Percentiles rank a stretch among this genome's conserved stretches.
Evolutionary conservation across 2,888 invertebrate genomes (phyloP).

Genomic region (Octonoba sinensis): DNA sequence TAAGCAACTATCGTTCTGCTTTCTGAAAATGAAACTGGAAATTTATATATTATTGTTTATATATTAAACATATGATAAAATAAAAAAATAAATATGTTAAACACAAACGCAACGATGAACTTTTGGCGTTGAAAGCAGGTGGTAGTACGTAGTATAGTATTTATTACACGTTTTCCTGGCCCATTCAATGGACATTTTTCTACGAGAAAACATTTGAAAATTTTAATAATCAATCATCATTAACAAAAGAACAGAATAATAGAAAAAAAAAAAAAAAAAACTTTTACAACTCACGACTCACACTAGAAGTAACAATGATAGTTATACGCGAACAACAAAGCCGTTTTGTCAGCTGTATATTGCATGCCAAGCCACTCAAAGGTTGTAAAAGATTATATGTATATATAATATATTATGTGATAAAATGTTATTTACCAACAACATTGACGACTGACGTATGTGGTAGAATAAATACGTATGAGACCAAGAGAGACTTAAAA

Average conservation of each 20-base stretch:
- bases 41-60: too few species aligned
- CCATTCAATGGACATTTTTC: conserved; percentile 59
- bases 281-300: conserved; percentile 56
- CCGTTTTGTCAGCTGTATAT: conserved; percentile 56
- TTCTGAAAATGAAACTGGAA: too few species aligned
- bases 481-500: conserved; percentile 56
- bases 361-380: conserved; percentile 63
- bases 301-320: conserved; percentile 63
- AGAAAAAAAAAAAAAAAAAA: conserved; percentile 50
- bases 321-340: conserved; percentile 57
- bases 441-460: conserved; percentile 64
- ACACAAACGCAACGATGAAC: neutral
- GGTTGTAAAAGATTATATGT: conserved; percentile 63
- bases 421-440: conserved; percentile 64
- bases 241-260: conserved; percentile 62
- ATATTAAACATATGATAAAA: too few species aligned
- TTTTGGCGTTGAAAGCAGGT: conserved; percentile 37
- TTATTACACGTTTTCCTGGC: conserved; percentile 55
- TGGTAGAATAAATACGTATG: conserved; percentile 65
- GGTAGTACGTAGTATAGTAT: conserved; percentile 60
- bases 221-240: conserved; percentile 36
- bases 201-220: conserved; percentile 58
- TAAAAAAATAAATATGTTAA: too few species aligned
- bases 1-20: too few species aligned
- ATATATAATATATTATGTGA: conserved; percentile 59